phyloP scores from a whole-genome alignment of 2,888 invertebrate genomes.

The Hartigia nigra region DNA sequence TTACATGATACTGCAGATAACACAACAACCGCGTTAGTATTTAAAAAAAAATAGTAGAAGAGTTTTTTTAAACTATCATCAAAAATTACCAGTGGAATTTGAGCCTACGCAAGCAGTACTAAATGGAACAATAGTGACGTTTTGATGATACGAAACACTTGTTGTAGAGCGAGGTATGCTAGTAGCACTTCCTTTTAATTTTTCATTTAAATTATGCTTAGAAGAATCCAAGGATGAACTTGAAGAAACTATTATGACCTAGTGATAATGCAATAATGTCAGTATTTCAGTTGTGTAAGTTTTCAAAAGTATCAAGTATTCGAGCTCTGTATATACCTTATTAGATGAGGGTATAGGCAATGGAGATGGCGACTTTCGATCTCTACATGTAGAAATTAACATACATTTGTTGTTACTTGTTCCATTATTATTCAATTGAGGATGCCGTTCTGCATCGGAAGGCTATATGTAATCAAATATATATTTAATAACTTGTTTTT shows the following conservation, averaged over 20 bases:
- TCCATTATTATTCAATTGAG: slow-evolving; percentile 10
- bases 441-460: neutral
- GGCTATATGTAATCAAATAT: neutral
- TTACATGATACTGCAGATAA: slow-evolving; percentile 16
- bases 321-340: slow-evolving; percentile 28
- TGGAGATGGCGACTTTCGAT: slow-evolving; percentile 33
- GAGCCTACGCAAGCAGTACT: slow-evolving; percentile 24
- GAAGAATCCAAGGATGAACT: slow-evolving; percentile 25
- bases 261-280: neutral
- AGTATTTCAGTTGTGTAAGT: neutral
- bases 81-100: slow-evolving; percentile 31
- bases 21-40: neutral
- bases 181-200: slow-evolving; percentile 6
- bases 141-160: slow-evolving; percentile 25
- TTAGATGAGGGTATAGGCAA: slow-evolving; percentile 31
- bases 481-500: neutral
- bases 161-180: slow-evolving; percentile 13
- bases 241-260: slow-evolving; percentile 40
- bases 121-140: slow-evolving; percentile 33
- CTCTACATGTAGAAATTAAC: slow-evolving; percentile 14
- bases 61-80: neutral
- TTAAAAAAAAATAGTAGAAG: neutral
- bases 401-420: slow-evolving; percentile 16
- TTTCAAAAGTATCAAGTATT: neutral
- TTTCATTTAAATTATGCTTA: slow-evolving; percentile 22